Conservation (phyloP, 2,113 vertebrate genomes). For the Delphinapterus leucas region DNA sequence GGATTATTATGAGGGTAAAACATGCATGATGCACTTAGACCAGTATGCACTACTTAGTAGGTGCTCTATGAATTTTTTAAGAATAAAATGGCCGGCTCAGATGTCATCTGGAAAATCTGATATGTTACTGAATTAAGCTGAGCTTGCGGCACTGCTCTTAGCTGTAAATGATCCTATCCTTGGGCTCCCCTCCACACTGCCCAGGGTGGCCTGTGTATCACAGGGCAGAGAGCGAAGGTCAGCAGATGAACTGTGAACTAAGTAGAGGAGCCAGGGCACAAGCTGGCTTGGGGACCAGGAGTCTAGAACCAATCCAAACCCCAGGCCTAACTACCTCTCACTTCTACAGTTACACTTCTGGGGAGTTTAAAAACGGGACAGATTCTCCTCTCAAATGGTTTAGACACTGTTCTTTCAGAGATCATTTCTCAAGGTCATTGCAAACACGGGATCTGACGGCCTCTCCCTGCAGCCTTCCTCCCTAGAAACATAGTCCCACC, state of each 20-base stretch:
- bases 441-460: not conserved
- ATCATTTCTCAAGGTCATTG: constrained; percentile 17
- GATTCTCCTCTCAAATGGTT: not conserved
- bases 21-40: not conserved
- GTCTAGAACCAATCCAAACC: not conserved
- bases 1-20: not conserved
- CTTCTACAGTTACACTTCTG: not conserved
- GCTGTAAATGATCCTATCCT: not conserved
- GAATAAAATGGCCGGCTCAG: not conserved
- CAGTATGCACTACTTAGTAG: not conserved
- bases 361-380: not conserved
- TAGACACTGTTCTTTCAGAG: not conserved
- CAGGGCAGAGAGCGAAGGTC: not conserved
- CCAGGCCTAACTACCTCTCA: not conserved
- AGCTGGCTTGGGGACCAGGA: not conserved
- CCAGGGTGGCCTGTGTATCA: too few species aligned
- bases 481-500: not conserved
- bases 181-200: not conserved
- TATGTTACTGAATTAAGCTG: not conserved
- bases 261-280: not conserved
- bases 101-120: not conserved
- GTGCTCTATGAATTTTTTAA: not conserved
- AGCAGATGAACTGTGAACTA: not conserved
- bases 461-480: not conserved
- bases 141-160: not conserved